phyloP scores from a whole-genome alignment of 2,113 vertebrate genomes.

The Eleginops maclovinus region DNA sequence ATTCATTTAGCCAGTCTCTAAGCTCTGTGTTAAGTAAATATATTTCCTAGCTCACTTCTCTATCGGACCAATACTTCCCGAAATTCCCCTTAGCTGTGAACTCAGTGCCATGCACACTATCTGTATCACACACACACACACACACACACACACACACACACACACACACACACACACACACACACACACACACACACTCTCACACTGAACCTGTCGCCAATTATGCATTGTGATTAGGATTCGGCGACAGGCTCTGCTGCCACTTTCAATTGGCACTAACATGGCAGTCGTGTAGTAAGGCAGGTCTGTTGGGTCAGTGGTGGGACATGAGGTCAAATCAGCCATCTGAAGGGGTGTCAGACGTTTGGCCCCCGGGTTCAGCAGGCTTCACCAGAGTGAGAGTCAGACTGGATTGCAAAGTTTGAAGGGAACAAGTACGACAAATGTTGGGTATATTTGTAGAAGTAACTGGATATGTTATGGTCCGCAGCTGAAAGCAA shows the following conservation, averaged over 20 bases:
- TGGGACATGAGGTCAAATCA: slow-evolving; percentile 63
- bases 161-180: background rate
- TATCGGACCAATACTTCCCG: background rate
- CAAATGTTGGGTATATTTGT: slow-evolving; percentile 2
- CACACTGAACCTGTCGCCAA: slow-evolving; percentile 37
- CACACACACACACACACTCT: slow-evolving; percentile 6
- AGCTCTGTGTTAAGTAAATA: slow-evolving; percentile 10
- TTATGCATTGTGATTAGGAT: slow-evolving; percentile 72
- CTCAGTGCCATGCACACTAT: background rate
- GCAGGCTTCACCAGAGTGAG: slow-evolving; percentile 11
- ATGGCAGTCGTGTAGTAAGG: slow-evolving; percentile 70
- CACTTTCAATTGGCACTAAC: slow-evolving; percentile 76
- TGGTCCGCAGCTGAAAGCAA: background rate
- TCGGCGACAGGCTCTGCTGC: slow-evolving; percentile 64
- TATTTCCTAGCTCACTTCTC: background rate
- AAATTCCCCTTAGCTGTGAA: slow-evolving; percentile 1
- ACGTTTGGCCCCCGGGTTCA: slow-evolving; percentile 24
- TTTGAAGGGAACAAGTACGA: slow-evolving; percentile 15
- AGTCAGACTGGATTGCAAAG: slow-evolving; percentile 8
- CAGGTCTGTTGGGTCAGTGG: slow-evolving; percentile 65
- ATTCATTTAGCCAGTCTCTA: background rate
- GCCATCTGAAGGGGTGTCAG: slow-evolving; percentile 61
- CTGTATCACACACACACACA: background rate
- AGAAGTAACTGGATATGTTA: background rate
- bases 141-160: too few species aligned